Base-by-base conservation (phyloP, 2,113 vertebrate species). In the Sander lucioperca region DNA sequence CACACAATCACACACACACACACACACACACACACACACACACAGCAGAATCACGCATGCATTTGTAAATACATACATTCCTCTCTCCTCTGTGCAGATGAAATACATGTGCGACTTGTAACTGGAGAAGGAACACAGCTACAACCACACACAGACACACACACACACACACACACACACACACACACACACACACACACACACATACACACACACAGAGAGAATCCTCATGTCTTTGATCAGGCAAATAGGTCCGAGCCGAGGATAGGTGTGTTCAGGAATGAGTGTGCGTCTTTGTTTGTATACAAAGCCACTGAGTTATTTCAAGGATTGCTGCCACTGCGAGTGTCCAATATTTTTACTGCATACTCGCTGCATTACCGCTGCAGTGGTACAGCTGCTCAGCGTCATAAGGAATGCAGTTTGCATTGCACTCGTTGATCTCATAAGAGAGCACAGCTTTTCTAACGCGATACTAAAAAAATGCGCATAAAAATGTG, bases 161-260 rank as follows among this genome's bases (percentile, higher is more conserved):
- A 16, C 59, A 62, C 51, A 64, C 62, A 67, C 56, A 66, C 11
- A 43, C 48, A 18, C 7, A 67, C 6, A 16, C 59, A 62, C 51
- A 64, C 57, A 67, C 54, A 25, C 56, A 50, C 75, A 62, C 56
- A 66, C 15, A 50, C 48, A 18, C 7, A 67, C 6, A 16, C 59
- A 62, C 51, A 64, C 62, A n/a, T n/a, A n/a, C n/a, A n/a, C n/a
- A n/a, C n/a, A n/a, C n/a, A n/a, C n/a, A n/a, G n/a, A n/a, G 45
- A 30, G 2, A 77, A 51, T 72, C 69, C 63, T 77, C 65, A 23
- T 27, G 77, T 84, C 79, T 88, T 77, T 76, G 76, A 88, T 85
- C 71, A 77, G 65, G 71, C 81, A 89, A 88, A 90, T 59, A 83
- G 87, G 71, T 82, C 74, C n/a, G n/a, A 79, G 33, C 48, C 30